A percentile compares a stretch with the other conserved stretches of the same genome.
Conservation (phyloP, 1,140 invertebrate genomes). For the Dinoponera quadriceps region DNA sequence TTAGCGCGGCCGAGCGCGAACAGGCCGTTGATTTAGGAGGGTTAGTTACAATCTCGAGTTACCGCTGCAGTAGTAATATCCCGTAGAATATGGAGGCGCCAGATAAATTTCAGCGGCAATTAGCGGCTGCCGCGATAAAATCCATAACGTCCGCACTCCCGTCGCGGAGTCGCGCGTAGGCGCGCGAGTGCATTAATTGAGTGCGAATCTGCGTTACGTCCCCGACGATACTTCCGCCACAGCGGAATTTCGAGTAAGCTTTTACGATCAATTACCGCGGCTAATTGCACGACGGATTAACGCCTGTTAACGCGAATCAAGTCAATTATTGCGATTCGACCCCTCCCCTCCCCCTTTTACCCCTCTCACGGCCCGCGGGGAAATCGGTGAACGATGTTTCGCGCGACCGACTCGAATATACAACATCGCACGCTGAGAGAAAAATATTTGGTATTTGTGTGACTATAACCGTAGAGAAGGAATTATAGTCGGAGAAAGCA, state of each 20-base stretch:
- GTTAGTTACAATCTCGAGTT: conserved; percentile 74
- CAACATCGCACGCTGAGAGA: too few species aligned
- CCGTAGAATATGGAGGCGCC: conserved; percentile 76
- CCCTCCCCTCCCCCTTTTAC: too few species aligned
- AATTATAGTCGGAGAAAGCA: too few species aligned
- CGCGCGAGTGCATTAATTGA: conserved; percentile 50
- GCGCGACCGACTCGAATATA: too few species aligned
- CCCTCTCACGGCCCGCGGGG: too few species aligned
- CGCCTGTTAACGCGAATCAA: background rate
- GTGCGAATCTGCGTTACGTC: conserved; percentile 39
- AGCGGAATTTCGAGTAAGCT: conserved; percentile 41
- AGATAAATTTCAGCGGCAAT: conserved; percentile 79
- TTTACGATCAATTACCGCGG: conserved; percentile 21
- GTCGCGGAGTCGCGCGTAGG: conserved; percentile 57
- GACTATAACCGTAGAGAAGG: too few species aligned
- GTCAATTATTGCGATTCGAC: background rate
- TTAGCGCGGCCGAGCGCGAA: conserved; percentile 38
- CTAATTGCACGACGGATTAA: conserved; percentile 20
- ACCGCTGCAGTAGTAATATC: conserved; percentile 71
- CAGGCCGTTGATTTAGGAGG: conserved; percentile 76
- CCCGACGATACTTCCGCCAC: background rate
- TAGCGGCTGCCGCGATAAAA: conserved; percentile 78
- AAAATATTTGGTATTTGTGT: too few species aligned
- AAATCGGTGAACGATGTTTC: background rate
- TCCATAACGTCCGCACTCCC: conserved; percentile 72